These are phyloP conservation scores for Elmis aenea DNA, from an alignment of 2,888 invertebrate genomes.

Conservation along the genomic window DNA sequence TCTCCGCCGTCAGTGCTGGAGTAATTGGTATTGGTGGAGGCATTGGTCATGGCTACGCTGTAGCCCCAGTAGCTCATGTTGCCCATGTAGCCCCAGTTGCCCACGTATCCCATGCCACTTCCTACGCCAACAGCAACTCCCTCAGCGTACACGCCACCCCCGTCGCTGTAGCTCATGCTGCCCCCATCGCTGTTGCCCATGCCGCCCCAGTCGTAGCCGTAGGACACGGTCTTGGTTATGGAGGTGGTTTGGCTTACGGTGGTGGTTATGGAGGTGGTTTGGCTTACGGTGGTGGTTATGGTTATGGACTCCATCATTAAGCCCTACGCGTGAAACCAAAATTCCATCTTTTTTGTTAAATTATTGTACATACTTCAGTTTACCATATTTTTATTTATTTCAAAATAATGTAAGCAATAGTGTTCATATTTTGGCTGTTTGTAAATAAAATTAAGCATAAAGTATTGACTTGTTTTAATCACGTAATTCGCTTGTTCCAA, in stretches of 20 bases:
- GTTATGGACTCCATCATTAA: neutral
- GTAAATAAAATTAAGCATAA: too few species aligned
- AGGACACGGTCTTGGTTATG: neutral
- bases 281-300: neutral
- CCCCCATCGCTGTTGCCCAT: conserved; percentile 22
- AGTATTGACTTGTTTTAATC: too few species aligned
- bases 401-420: too few species aligned
- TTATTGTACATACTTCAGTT: too few species aligned
- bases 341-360: too few species aligned
- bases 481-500: too few species aligned
- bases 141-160: conserved; percentile 11
- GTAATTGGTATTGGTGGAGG: conserved; percentile 16
- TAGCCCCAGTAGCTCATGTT: conserved; percentile 11
- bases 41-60: conserved; percentile 10
- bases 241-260: neutral
- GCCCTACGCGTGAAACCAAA: too few species aligned
- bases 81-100: conserved; percentile 12
- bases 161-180: conserved; percentile 6
- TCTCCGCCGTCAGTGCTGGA: conserved; percentile 45
- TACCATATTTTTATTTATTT: too few species aligned
- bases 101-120: conserved; percentile 8
- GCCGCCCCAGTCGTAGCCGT: conserved; percentile 32
- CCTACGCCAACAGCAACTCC: conserved; percentile 17
- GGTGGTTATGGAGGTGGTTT: neutral
- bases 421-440: too few species aligned